Base-by-base conservation (phyloP, 2,797 vertebrate genomes). In the Brotula barbata region DNA sequence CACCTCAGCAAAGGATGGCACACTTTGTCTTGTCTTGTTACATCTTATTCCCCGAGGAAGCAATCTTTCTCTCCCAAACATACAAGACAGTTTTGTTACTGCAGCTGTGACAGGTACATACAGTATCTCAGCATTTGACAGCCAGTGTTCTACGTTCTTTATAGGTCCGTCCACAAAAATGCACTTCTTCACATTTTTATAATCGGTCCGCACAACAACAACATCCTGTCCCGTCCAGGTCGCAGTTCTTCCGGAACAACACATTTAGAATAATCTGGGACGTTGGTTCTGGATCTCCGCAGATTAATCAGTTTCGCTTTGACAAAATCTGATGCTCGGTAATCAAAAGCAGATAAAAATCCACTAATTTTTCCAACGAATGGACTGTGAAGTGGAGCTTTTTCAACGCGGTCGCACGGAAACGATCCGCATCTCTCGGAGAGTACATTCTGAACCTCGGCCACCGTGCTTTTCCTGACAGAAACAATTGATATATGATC, bases 401-500 rank as follows among this genome's bases (percentile, higher is more conserved):
- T n/a, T n/a, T n/a, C n/a, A 53, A 58, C 59, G 61, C 16, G 36
- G 57, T 15, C 25, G 52, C 44, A 51, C 60, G 68, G 46, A 78
- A 86, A 82, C 75, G 63, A 68, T 71, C 58, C 50, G 23, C 44
- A 61, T 68, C 72, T 62, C 44, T 78, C 66, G 52, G 53, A 20
- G 3, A 46, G 48, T 48, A 42, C 44, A 52, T 50, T 54, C 57
- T 19, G 68, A 59, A 79, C 63, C 39, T 54, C 25, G 69, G 39
- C 50, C 25, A 58, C 52, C 43, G 48, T 59, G 58, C 77, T 62
- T 76, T 68, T 15, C 61, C 66, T 59, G 53, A 72, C 77, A 57
- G 60, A 56, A 72, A 62, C 61, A 73, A 81, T 83, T 75, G 62
- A 86, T 86, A 78, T 83, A 80, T 74, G 75, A 85, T 81, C 71